phyloP scores from a whole-genome alignment of 2,797 vertebrate genomes.

The Cyprinella venusta region DNA sequence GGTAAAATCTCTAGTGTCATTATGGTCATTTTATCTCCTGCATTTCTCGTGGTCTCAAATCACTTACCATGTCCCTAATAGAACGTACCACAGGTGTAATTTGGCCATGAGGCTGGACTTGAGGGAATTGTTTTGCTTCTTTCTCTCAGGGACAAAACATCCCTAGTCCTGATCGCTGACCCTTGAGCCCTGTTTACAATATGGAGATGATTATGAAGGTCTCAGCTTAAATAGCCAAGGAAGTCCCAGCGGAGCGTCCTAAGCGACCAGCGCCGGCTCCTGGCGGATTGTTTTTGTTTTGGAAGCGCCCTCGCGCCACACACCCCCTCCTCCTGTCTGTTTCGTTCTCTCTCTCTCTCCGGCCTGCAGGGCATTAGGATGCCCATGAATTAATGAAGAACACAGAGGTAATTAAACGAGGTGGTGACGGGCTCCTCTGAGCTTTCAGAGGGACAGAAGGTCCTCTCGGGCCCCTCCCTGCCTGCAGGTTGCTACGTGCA shows the following conservation, averaged over 20 bases:
- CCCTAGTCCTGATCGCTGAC: constrained; percentile 67
- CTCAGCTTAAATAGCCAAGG: constrained; percentile 58
- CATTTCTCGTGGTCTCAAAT: constrained; percentile 69
- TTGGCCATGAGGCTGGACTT: constrained; percentile 64
- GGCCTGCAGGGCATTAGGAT: constrained; percentile 86
- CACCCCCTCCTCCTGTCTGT: constrained; percentile 34
- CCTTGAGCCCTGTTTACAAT: constrained; percentile 68
- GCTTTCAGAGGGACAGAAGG: constrained; percentile 86
- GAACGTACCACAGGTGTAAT: constrained; percentile 68
- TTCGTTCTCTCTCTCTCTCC: constrained; percentile 66
- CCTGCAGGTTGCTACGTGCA: constrained; percentile 83
- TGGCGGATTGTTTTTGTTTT: constrained; percentile 73
- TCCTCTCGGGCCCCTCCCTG: constrained; percentile 74
- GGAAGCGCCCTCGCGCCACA: constrained; percentile 47
- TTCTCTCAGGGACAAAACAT: constrained; percentile 61
- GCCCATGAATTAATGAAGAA: constrained; percentile 95
- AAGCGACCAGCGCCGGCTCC: constrained; percentile 56
- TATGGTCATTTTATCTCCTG: constrained; percentile 74
- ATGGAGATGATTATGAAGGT: constrained; percentile 65
- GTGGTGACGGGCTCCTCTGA: constrained; percentile 86
- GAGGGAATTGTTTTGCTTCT: constrained; percentile 62
- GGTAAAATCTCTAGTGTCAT: constrained; percentile 73
- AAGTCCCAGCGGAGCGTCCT: constrained; percentile 61
- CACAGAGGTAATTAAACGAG: constrained; percentile 91
- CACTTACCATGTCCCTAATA: constrained; percentile 68